Percentiles rank a stretch among this genome's conserved stretches.
Conservation (phyloP, 2,888 invertebrate genomes). For the Drosophila neutralis region DNA sequence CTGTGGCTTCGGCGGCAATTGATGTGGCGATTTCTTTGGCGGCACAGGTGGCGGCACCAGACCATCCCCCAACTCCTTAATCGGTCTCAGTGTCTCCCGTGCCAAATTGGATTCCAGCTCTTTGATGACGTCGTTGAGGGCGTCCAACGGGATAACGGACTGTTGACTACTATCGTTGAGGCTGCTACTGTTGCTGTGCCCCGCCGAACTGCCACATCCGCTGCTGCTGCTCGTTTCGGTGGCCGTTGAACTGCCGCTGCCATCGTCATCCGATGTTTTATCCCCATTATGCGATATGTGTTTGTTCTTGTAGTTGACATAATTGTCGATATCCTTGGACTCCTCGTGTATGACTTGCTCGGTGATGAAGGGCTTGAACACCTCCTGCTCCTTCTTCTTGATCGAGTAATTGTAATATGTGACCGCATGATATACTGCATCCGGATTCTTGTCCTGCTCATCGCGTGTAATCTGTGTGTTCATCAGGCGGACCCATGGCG, state of each 20-base stretch:
- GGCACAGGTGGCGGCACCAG: conserved; percentile 84
- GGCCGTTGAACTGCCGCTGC: conserved; percentile 79
- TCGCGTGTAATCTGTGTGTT: conserved; percentile 93
- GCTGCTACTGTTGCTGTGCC: conserved; percentile 82
- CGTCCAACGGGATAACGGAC: conserved; percentile 67
- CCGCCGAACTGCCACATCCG: conserved; percentile 74
- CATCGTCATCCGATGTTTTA: conserved; percentile 85
- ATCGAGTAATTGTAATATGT: conserved; percentile 95
- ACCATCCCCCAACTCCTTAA: conserved; percentile 22
- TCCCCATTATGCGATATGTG: conserved; percentile 88
- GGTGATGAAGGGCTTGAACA: conserved; percentile 93
- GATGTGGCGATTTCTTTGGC: conserved; percentile 84
- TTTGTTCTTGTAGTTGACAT: conserved; percentile 90
- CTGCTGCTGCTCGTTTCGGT: conserved; percentile 75
- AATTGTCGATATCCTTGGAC: conserved; percentile 92
- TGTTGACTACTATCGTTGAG: conserved; percentile 81
- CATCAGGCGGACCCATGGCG: conserved; percentile 92
- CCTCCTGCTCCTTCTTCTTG: conserved; percentile 90
- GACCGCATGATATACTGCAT: conserved; percentile 95
- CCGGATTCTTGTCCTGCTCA: conserved; percentile 95
- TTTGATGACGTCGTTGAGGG: conserved; percentile 80
- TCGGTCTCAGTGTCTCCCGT: conserved; percentile 78
- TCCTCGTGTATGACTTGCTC: conserved; percentile 92
- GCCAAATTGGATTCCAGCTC: conserved; percentile 80
- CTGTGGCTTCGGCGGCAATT: conserved; percentile 85